Evolutionary conservation across 2,797 vertebrate genomes (phyloP).

Genomic region (Rhinogobio ventralis): DNA sequence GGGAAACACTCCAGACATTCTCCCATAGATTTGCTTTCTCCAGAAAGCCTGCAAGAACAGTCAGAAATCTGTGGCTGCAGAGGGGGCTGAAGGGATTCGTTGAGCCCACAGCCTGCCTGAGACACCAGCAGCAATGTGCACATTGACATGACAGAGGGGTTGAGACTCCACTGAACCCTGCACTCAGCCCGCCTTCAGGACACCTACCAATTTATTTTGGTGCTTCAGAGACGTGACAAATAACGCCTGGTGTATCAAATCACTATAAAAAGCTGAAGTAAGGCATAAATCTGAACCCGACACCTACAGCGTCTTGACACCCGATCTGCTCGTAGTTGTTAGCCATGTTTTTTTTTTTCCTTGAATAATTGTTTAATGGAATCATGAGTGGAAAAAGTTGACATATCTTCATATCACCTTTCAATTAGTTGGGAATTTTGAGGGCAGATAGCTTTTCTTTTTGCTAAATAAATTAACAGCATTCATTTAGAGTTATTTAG

Average conservation of each 20-base stretch:
- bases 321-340: conserved; percentile 65
- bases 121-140: conserved; percentile 71
- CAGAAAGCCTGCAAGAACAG: conserved; percentile 54
- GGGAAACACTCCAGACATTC: conserved; percentile 65
- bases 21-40: conserved; percentile 43
- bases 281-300: conserved; percentile 81
- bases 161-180: conserved; percentile 75
- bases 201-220: conserved; percentile 81
- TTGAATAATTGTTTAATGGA: conserved; percentile 60
- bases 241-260: conserved; percentile 83
- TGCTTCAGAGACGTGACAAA: conserved; percentile 82
- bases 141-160: conserved; percentile 77
- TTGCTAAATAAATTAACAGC: background rate
- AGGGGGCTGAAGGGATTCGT: conserved; percentile 66
- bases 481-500: background rate
- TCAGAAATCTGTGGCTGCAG: conserved; percentile 63
- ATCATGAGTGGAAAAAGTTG: conserved; percentile 24
- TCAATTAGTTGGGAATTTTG: background rate
- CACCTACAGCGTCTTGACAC: conserved; percentile 71
- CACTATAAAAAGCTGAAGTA: conserved; percentile 83
- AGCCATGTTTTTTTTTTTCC: conserved; percentile 70
- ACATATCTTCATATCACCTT: conserved; percentile 6
- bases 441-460: background rate
- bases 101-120: conserved; percentile 63
- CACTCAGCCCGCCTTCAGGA: conserved; percentile 74